phyloP scores from a whole-genome alignment of 2,888 invertebrate species.

The Ophraella communa region DNA sequence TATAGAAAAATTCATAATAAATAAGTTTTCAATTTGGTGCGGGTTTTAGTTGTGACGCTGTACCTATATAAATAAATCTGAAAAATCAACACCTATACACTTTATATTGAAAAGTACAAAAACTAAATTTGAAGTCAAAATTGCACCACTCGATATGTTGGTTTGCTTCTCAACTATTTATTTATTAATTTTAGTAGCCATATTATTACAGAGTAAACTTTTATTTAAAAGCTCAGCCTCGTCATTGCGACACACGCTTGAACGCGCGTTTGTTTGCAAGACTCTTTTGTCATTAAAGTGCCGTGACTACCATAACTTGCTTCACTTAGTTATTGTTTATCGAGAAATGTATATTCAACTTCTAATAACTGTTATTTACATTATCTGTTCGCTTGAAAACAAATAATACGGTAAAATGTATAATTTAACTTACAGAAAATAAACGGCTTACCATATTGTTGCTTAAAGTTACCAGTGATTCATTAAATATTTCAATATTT shows the following conservation, averaged over 20 bases:
- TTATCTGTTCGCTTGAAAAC: no score
- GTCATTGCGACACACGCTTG: neutral
- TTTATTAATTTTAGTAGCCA: neutral
- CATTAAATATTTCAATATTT: no score
- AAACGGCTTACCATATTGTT: neutral
- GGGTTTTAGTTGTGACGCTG: no score
- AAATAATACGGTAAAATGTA: neutral
- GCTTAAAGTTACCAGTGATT: no score
- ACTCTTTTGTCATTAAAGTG: neutral
- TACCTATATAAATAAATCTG: no score
- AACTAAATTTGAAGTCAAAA: neutral
- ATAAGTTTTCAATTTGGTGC: no score
- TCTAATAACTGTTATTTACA: neutral
- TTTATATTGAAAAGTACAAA: no score
- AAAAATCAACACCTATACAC: no score
- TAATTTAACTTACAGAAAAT: neutral
- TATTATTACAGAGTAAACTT: neutral
- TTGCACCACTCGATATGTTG: neutral
- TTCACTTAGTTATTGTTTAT: conserved; percentile 1
- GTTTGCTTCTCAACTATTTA: neutral
- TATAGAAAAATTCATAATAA: no score
- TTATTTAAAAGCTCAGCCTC: neutral
- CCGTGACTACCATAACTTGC: neutral
- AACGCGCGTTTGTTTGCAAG: neutral
- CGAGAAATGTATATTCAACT: neutral